Evolutionary conservation across 2,113 vertebrate genomes (phyloP), one percentile per base, ranked within the genome.

Genomic region (Theristicus caerulescens): DNA sequence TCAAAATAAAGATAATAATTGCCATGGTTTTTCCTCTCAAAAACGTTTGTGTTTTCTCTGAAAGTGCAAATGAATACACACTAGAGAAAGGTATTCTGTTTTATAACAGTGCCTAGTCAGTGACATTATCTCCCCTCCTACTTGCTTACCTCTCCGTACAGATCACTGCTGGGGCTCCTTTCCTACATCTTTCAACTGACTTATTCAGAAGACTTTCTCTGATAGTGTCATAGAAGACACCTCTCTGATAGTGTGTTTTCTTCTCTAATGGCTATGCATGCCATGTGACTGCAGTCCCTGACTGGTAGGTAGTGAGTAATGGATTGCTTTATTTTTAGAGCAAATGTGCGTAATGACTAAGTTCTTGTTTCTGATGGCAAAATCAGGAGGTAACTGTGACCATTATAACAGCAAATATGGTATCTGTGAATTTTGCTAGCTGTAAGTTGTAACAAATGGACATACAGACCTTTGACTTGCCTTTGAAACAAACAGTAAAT

Each of bases 331-430:
- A 59, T 81, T 89, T 93, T 82, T 79, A 40, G 52, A 96, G 6
- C 13, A 84, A 74, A 78, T 44, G 12, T 27, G 6, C 4, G 0
- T 73, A 88, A 83, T 51, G 1, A 0, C 12, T 1, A 0, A 78
- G 24, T 84, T 79, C 36, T 72, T 88, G 7, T 73, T 94, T 95
- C 40, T 89, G 52, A 82, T 78, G 24, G 22, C 32, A 92, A 86
- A 92, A 74, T 71, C 20, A 16, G 4, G 38, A 59, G n/a, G 26
- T 26, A 87, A 52, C 36, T 72, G 31, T 52, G 38, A 6, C 9
- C 10, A 42, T 49, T 72, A 40, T 9, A 87, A 32, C 1, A 93
- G 7, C 6, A 89, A 91, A 76, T 82, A 49, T 3, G 10, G 32
- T n/a, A 59, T 52, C 49, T 82, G 34, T 1, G 3, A 47, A 15